These are phyloP conservation scores for Lepisosteus osseus DNA, from an alignment of 2,113 vertebrate species.

Conservation along the genomic window DNA sequence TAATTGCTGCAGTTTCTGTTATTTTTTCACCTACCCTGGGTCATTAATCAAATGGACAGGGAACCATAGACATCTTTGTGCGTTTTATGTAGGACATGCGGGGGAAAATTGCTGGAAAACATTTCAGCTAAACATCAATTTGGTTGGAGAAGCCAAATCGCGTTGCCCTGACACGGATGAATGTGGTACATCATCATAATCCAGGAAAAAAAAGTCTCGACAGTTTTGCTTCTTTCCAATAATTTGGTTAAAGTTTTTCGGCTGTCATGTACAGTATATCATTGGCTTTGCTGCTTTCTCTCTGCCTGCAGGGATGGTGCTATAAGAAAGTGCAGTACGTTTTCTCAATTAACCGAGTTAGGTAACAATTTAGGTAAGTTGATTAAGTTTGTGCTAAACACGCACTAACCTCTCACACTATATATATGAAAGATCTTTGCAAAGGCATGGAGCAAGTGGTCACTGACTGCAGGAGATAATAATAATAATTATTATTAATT, in stretches of 20 bases:
- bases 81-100: background rate
- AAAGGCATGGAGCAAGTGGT: too few relatives aligned
- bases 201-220: background rate
- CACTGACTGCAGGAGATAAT: too few relatives aligned
- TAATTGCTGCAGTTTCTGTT: conserved; percentile 6
- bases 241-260: background rate
- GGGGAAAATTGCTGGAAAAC: background rate
- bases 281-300: background rate
- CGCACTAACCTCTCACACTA: too few relatives aligned
- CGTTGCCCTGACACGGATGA: background rate
- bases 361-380: too few relatives aligned
- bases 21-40: conserved; percentile 7
- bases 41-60: background rate
- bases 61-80: background rate
- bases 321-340: too few relatives aligned
- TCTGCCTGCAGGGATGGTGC: too few relatives aligned
- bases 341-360: too few relatives aligned
- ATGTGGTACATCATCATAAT: too few relatives aligned
- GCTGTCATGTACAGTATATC: background rate
- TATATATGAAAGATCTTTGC: too few relatives aligned
- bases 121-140: background rate
- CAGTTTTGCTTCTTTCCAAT: background rate
- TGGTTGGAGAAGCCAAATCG: too few relatives aligned
- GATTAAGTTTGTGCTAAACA: too few relatives aligned
- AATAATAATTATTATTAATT: too few relatives aligned